phyloP scores from a whole-genome alignment of 2,888 invertebrate species.

The Acanthosepion esculentum region DNA sequence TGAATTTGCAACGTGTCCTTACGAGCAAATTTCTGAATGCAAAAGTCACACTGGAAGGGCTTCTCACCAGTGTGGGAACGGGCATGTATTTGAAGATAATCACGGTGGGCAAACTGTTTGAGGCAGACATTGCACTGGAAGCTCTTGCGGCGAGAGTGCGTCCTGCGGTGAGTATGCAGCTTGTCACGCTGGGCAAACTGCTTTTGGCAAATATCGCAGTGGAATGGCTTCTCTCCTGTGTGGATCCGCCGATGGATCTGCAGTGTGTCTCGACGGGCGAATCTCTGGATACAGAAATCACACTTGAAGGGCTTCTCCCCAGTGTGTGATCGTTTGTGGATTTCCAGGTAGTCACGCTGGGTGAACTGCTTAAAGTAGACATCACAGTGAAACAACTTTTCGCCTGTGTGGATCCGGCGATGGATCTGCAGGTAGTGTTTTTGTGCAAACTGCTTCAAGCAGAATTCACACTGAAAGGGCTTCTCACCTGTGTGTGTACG shows the following conservation, averaged over 20 bases:
- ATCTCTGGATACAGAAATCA: neutral
- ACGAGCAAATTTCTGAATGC: neutral
- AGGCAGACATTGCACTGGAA: neutral
- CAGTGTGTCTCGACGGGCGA: neutral
- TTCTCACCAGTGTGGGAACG: neutral
- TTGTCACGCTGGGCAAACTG: neutral
- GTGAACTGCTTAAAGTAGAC: slow-evolving; percentile 21
- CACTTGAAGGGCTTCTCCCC: neutral
- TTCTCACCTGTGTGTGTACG: neutral
- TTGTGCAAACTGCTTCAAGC: slow-evolving; percentile 33
- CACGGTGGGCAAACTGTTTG: neutral
- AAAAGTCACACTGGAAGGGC: neutral
- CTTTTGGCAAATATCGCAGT: neutral
- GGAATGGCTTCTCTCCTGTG: neutral
- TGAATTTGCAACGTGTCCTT: neutral
- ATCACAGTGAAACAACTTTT: neutral
- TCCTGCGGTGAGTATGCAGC: neutral
- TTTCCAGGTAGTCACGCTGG: neutral
- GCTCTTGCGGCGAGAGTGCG: neutral
- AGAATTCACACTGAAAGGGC: slow-evolving; percentile 8
- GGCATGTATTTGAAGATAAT: neutral
- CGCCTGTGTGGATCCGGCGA: neutral
- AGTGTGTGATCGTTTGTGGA: neutral
- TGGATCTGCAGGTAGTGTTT: slow-evolving; percentile 1
- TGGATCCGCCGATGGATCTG: slow-evolving; percentile 33